These are phyloP conservation scores for Myotis planiceps DNA, from an alignment of 2,797 vertebrate genomes.

Conservation along the genomic window DNA sequence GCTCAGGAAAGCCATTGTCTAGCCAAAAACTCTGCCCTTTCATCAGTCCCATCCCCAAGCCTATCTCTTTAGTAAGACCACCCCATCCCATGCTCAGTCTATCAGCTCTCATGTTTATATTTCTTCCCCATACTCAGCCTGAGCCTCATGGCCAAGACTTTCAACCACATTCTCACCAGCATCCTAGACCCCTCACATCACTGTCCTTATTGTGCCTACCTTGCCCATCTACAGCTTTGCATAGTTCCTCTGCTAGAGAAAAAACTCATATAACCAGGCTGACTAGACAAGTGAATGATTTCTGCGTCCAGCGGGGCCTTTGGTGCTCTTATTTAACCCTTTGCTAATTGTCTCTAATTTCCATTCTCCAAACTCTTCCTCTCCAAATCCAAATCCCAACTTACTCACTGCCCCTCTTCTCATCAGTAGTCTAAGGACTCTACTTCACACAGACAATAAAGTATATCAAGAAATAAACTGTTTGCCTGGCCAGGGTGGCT, in stretches of 20 bases:
- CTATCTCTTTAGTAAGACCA: background rate
- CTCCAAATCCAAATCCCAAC: background rate
- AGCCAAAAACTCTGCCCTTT: background rate
- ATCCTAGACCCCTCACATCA: background rate
- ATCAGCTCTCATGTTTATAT: background rate
- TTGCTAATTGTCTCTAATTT: background rate
- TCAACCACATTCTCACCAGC: background rate
- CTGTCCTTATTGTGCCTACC: background rate
- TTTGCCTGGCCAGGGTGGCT: background rate
- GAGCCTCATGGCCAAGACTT: background rate
- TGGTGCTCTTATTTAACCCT: background rate
- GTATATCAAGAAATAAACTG: background rate
- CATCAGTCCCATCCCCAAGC: background rate
- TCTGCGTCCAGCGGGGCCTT: background rate
- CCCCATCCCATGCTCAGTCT: background rate
- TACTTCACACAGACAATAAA: background rate
- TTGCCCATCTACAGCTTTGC: background rate
- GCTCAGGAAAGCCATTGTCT: background rate
- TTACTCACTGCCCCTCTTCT: background rate
- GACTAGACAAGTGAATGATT: background rate
- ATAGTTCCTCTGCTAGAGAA: background rate
- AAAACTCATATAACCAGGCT: background rate
- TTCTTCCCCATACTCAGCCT: background rate
- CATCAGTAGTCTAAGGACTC: background rate
- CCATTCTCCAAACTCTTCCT: background rate